Evolutionary conservation across 1,140 invertebrate species (phyloP), one percentile per base, ranked within the genome.

Genomic region (Calephelis virginiensis): DNA sequence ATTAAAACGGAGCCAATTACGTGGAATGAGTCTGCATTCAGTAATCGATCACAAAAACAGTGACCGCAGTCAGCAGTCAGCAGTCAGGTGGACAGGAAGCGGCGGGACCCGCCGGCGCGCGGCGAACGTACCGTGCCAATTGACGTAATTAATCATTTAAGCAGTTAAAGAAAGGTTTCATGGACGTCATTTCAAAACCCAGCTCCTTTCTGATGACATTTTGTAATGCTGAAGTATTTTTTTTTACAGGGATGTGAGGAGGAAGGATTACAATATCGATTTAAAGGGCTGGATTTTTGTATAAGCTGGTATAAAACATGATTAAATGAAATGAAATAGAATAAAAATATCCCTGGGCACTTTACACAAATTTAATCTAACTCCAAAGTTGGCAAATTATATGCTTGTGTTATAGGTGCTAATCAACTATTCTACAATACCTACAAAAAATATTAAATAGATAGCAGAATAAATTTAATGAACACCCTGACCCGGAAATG

Each of bases 81-180:
- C 28, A 70, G 70, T 72, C 80, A 84, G 82, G 81, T 83, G 82
- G 59, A 80, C 71, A 74, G 77, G 73, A 74, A 76, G 66, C 70
- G 73, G 61, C 71, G 61, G 76, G 82, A 84, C 82, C 86, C 80
- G 77, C 81, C 86, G 68, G 75, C 68, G 81, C 70, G 83, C 69
- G 76, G 70, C 82, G 77, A 85, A 89, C 83, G 74, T 72, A 70
- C 72, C 83, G 77, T 86, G 80, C 82, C 82, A 85, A 89, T 83
- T 73, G 77, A 69, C 69, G 82, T 87, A 87, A 87, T 89, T 89
- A 86, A 87, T 87, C 83, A 82, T 82, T 85, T 74, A 81, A 81
- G 78, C 72, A 72, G 71, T 69, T 73, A 73, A 71, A 80, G 76
- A 69, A 76, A 73, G 74, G 78, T 77, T 82, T 74, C 66, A 73